Evolutionary conservation across 1,140 invertebrate genomes (phyloP), one percentile per base, ranked within the genome.

Genomic region (Magallana ariakensis): DNA sequence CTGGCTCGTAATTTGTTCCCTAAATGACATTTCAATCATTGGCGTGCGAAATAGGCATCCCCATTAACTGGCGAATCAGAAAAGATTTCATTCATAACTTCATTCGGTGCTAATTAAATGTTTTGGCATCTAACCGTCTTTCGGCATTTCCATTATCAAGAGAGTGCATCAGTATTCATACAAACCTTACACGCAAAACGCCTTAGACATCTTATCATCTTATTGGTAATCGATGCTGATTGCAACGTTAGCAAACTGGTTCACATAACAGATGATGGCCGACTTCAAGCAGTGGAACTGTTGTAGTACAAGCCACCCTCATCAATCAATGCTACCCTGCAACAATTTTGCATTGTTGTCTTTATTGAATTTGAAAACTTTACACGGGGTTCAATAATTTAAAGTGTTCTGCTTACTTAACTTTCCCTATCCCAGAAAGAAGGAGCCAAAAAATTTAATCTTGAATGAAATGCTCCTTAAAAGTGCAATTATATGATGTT

Each of bases 41-140:
- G 66, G 19, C 15, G 66, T 26, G 66, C 66, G 33, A 33, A 13
- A 33, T 4, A 26, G 4, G 7, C 26, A 46, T 9, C 26, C 62
- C 19, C 62, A 75, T 75, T 33, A 19, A 26, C 66, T 75, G 66
- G 13, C 22, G 15, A 26, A 13, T 11, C 66, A 22, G 22, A 26
- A 75, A 11, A 75, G 66, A 75, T 75, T 75, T 75, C 66, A 75
- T 75, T 75, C 66, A 75, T 75, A 75, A 75, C 0, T 75, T 19
- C 19, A 75, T 75, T 75, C 66, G 33, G 22, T 13, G 15, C 22
- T 22, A 75, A 75, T 75, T 75, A 75, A 75, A 75, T 75, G 66
- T 75, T 13, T 26, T 26, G 13, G 10, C 11, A 66, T 19, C n/a
- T 66, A n/a, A 22, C 15, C 22, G 11, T 75, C 9, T 26, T 46